Conservation (phyloP, 1,140 invertebrate species). For the Pseudobourletiella spinata region DNA sequence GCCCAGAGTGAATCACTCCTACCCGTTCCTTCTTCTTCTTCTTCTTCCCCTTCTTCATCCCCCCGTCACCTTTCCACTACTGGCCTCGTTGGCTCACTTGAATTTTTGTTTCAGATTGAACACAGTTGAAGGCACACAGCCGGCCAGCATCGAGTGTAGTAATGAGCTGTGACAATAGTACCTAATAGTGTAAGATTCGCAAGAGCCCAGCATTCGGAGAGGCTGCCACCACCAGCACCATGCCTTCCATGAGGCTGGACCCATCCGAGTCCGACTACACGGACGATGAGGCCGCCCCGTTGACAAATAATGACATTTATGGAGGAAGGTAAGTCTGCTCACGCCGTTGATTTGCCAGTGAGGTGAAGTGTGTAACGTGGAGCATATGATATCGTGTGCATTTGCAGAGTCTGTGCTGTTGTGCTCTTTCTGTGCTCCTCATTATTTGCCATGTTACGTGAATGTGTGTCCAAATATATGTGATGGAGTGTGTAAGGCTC, state of each 20-base stretch:
- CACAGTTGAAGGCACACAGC: background rate
- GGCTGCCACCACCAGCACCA: constrained; percentile 12
- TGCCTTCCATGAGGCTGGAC: constrained; percentile 34
- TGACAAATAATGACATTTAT: constrained; percentile 67
- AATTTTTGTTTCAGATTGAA: background rate
- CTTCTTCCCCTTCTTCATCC: background rate
- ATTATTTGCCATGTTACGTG: no score
- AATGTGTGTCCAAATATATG: no score
- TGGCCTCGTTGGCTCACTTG: no score
- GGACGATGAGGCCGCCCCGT: constrained; percentile 72
- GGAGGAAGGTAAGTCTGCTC: constrained; percentile 74
- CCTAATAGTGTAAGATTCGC: no score
- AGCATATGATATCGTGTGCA: no score
- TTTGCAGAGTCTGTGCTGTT: no score
- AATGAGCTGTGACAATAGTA: background rate
- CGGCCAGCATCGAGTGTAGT: background rate
- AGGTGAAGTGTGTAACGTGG: no score
- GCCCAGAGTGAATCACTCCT: no score
- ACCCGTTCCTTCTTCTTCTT: background rate
- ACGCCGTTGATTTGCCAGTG: no score
- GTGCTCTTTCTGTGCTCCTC: no score
- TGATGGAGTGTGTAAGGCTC: no score
- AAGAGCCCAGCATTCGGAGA: no score
- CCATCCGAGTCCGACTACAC: constrained; percentile 30
- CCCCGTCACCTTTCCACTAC: background rate